Evolutionary conservation across 2,888 invertebrate genomes (phyloP).

Genomic region (Piscicola geometra): DNA sequence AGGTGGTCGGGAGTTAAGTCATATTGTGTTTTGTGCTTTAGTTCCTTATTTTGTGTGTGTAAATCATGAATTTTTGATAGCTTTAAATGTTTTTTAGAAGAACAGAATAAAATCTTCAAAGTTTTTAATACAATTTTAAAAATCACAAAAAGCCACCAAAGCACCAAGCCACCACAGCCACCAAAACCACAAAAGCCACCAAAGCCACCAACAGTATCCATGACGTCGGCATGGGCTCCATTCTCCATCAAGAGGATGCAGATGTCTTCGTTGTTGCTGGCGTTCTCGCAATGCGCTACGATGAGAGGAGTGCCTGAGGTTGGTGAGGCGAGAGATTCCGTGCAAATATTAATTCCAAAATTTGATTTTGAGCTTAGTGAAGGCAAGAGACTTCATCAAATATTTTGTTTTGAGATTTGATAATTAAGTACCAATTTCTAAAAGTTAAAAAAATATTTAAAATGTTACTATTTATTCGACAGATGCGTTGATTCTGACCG

Average conservation of each 20-base stretch:
- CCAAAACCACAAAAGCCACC: too few relatives aligned
- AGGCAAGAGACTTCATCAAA: too few relatives aligned
- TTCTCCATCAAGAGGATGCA: conserved; percentile 51
- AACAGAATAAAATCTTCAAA: too few relatives aligned
- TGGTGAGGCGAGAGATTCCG: not conserved
- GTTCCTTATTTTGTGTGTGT: not conserved
- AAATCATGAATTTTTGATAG: not conserved
- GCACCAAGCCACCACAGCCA: too few relatives aligned
- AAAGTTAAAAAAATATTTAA: not conserved
- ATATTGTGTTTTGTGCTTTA: not conserved
- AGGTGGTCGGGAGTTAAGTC: too few relatives aligned
- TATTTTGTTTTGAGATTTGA: too few relatives aligned
- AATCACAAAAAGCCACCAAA: too few relatives aligned
- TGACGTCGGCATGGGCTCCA: conserved; percentile 53
- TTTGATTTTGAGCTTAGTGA: too few relatives aligned
- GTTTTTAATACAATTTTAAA: too few relatives aligned
- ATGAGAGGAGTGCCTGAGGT: conserved; percentile 52
- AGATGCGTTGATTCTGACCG: not conserved
- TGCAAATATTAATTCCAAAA: not conserved
- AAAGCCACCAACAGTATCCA: conserved; percentile 47
- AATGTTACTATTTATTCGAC: not conserved
- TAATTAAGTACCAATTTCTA: too few relatives aligned
- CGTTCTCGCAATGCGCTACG: conserved; percentile 53
- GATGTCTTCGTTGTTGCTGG: conserved; percentile 53
- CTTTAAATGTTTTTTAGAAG: too few relatives aligned